phyloP scores from a whole-genome alignment of 2,113 vertebrate species.

The Pollimyrus isidori region DNA sequence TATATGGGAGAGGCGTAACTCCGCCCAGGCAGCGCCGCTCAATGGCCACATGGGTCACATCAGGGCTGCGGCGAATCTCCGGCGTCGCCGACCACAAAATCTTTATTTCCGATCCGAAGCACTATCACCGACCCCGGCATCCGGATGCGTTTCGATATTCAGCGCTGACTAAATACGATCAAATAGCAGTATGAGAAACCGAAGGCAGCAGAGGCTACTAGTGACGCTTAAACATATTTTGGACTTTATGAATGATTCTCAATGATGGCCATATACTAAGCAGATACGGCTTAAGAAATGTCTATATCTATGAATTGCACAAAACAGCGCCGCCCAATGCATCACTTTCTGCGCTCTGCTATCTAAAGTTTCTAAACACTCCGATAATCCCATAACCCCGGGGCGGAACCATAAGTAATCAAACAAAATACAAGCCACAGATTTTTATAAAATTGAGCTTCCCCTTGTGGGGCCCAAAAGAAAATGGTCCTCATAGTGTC shows the following conservation, averaged over 20 bases:
- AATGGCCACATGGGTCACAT: neutral
- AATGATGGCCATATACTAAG: neutral
- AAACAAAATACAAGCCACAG: too few species aligned
- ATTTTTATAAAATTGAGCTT: too few species aligned
- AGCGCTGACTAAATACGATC: neutral
- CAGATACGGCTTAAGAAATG: neutral
- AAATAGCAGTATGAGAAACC: neutral
- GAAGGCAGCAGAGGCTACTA: neutral
- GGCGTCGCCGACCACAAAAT: neutral
- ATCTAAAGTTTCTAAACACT: neutral
- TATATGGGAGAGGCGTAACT: neutral
- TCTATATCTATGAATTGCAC: neutral
- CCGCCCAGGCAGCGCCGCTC: neutral
- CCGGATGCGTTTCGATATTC: neutral
- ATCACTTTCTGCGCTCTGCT: neutral
- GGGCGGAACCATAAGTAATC: neutral
- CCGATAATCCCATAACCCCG: neutral
- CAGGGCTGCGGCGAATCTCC: neutral
- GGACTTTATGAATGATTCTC: neutral
- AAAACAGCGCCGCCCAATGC: neutral
- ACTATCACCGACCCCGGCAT: neutral
- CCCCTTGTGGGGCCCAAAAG: too few species aligned
- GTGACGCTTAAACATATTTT: neutral
- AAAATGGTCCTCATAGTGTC: neutral
- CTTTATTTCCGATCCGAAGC: neutral